phyloP scores from a whole-genome alignment of 2,113 vertebrate species.

The Columba janthina region DNA sequence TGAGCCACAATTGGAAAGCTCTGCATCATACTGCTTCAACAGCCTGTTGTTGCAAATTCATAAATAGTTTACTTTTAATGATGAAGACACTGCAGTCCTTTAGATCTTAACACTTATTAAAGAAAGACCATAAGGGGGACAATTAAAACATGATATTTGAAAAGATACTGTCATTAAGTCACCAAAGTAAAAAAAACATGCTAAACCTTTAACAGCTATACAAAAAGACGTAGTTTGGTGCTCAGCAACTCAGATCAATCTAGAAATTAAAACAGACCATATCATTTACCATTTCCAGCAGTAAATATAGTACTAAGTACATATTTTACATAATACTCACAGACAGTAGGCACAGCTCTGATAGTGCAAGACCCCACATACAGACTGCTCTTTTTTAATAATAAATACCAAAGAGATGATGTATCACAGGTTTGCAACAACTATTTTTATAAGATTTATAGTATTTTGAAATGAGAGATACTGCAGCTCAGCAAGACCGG shows the following conservation, averaged over 20 bases:
- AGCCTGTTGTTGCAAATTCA: constrained; percentile 20
- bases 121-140: neutral
- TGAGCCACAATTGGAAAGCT: neutral
- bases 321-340: constrained; percentile 26
- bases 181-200: neutral
- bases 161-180: neutral
- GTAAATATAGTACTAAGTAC: neutral
- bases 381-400: neutral
- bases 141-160: neutral
- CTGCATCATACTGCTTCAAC: neutral
- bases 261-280: neutral
- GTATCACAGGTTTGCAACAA: neutral
- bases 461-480: constrained; percentile 11
- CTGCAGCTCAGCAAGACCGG: neutral
- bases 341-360: neutral
- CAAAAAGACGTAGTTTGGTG: neutral
- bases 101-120: neutral
- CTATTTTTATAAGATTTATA: neutral
- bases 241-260: constrained; percentile 7
- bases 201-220: neutral
- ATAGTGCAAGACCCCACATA: neutral
- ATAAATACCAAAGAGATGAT: neutral
- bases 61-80: neutral
- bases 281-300: neutral
- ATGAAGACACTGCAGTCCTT: neutral